A percentile compares a stretch with the other conserved stretches of the same genome.
Evolutionary conservation across 2,113 vertebrate genomes (phyloP).

Genomic region (Mohoua ochrocephala): DNA sequence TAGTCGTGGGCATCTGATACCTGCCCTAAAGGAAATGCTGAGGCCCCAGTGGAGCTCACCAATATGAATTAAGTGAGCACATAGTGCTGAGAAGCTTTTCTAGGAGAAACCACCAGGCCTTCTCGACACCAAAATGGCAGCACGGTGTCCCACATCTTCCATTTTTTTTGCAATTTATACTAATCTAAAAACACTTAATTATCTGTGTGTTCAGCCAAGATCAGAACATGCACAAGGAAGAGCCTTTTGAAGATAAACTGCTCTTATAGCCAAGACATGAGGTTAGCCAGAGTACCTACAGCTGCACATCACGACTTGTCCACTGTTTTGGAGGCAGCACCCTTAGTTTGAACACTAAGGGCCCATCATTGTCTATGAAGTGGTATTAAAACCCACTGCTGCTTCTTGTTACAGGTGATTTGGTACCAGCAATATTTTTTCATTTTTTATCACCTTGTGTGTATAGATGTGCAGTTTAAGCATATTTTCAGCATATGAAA

Average conservation of each 20-base stretch:
- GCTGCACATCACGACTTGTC: not conserved
- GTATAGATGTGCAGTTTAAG: not conserved
- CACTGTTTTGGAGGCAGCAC: not conserved
- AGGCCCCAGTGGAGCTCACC: not conserved
- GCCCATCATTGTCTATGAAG: not conserved
- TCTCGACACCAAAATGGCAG: not conserved
- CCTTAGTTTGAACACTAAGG: not conserved
- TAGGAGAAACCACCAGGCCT: not conserved
- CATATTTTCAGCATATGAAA: not conserved
- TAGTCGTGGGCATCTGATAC: not conserved
- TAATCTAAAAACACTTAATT: not conserved
- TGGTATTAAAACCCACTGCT: not conserved
- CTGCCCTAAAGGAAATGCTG: not conserved
- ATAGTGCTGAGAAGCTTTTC: not conserved
- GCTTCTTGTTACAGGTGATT: not conserved
- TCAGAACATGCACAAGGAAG: not conserved
- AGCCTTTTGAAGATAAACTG: not conserved
- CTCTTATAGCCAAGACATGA: not conserved
- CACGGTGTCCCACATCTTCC: rapidly evolving
- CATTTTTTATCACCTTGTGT: not conserved
- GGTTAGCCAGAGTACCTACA: not conserved
- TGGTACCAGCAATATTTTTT: not conserved
- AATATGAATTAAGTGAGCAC: not conserved
- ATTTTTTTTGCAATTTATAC: not conserved
- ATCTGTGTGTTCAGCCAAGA: not conserved